Evolutionary conservation across 1,140 invertebrate genomes (phyloP).

Genomic region (Sinonovacula constricta): DNA sequence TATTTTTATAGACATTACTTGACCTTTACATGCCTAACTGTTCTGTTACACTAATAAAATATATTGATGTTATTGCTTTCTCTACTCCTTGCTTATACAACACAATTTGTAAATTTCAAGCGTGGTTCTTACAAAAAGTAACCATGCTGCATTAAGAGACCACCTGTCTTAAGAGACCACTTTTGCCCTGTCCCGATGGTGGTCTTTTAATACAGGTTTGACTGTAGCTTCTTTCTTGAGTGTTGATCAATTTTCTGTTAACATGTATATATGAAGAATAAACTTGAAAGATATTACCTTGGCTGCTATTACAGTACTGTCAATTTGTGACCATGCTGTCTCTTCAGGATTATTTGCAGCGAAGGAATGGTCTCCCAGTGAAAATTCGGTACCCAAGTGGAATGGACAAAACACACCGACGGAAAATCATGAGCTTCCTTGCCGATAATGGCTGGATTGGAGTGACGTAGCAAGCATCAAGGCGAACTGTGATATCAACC

Average conservation of each 20-base stretch:
- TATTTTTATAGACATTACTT: too few relatives aligned
- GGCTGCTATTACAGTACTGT: not conserved
- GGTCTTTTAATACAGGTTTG: too few relatives aligned
- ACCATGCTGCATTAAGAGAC: too few relatives aligned
- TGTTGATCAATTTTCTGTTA: not conserved
- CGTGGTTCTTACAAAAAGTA: too few relatives aligned
- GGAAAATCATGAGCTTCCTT: slow-evolving; percentile 78
- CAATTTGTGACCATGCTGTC: not conserved
- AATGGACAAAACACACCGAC: slow-evolving; percentile 76
- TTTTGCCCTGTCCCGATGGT: too few relatives aligned
- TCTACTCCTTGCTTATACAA: too few relatives aligned
- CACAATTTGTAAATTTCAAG: too few relatives aligned
- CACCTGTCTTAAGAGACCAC: too few relatives aligned
- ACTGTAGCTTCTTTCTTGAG: not conserved
- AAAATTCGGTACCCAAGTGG: slow-evolving; percentile 77
- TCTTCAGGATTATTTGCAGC: slow-evolving; percentile 76
- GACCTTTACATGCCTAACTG: too few relatives aligned
- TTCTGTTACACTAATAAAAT: too few relatives aligned
- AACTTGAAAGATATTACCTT: not conserved
- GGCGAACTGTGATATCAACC: slow-evolving; percentile 7
- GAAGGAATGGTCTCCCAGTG: slow-evolving; percentile 74
- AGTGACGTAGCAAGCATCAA: slow-evolving; percentile 69
- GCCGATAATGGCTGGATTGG: slow-evolving; percentile 78
- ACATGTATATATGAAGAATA: not conserved
- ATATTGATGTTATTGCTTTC: too few relatives aligned